A percentile compares a stretch with the other conserved stretches of the same genome.
Conservation (phyloP, 2,797 vertebrate species). For the Pristis pectinata region DNA sequence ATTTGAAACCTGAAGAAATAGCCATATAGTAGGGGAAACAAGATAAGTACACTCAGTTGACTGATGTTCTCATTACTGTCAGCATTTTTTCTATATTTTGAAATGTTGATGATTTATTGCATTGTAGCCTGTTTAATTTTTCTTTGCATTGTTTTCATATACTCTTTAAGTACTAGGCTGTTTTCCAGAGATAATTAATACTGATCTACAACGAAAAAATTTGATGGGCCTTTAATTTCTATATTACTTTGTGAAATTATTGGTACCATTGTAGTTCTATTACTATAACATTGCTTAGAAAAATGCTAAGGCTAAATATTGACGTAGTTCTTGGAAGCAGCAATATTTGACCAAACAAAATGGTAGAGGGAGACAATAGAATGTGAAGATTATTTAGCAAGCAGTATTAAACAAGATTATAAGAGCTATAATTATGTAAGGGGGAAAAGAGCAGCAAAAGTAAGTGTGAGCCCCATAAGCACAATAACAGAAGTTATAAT, state of each 20-base stretch:
- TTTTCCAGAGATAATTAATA: background rate
- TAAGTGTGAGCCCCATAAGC: no score
- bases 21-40: background rate
- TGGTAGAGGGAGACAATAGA: no score
- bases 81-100: background rate
- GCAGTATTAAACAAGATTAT: no score
- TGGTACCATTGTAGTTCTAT: background rate
- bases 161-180: background rate
- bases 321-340: no score
- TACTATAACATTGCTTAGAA: no score
- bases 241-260: background rate
- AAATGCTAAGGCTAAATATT: no score
- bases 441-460: no score
- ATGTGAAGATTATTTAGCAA: no score
- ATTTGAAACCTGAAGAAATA: slow-evolving; percentile 19
- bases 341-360: no score
- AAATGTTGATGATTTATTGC: background rate
- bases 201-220: background rate
- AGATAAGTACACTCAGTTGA: background rate
- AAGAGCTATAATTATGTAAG: no score
- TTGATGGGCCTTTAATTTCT: background rate
- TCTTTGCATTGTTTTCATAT: background rate
- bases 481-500: no score
- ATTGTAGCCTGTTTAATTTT: background rate
- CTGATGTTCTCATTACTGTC: background rate